phyloP scores from a whole-genome alignment of 2,113 vertebrate genomes.

The Pteronura brasiliensis region DNA sequence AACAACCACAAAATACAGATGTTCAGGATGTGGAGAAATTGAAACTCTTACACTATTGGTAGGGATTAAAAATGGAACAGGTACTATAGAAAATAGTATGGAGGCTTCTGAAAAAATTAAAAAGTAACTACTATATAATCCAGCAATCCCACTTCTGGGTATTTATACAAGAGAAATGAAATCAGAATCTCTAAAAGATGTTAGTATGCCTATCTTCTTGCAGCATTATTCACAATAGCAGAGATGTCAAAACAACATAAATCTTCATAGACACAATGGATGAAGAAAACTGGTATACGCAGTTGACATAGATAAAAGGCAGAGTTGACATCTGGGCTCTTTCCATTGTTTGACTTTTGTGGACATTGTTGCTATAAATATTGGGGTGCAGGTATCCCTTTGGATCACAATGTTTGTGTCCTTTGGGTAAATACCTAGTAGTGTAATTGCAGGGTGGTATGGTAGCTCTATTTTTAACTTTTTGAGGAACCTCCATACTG shows the following conservation, averaged over 20 bases:
- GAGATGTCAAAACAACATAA: neutral
- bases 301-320: neutral
- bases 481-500: no score
- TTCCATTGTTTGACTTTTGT: no score
- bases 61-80: no score
- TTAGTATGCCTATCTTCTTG: neutral
- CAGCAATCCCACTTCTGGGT: neutral
- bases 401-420: no score
- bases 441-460: no score
- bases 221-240: neutral
- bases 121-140: neutral
- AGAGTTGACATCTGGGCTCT: neutral
- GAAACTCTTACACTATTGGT: neutral
- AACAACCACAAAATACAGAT: neutral
- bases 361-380: no score
- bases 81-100: neutral
- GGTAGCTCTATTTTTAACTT: no score
- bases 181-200: neutral
- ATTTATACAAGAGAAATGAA: neutral
- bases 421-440: no score
- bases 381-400: no score
- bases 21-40: neutral
- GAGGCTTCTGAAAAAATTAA: neutral
- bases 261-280: neutral
- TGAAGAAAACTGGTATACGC: neutral